Percentiles rank a stretch among this genome's conserved stretches.
phyloP scores from a whole-genome alignment of 1,140 invertebrate species.

The Chymomyza costata region DNA sequence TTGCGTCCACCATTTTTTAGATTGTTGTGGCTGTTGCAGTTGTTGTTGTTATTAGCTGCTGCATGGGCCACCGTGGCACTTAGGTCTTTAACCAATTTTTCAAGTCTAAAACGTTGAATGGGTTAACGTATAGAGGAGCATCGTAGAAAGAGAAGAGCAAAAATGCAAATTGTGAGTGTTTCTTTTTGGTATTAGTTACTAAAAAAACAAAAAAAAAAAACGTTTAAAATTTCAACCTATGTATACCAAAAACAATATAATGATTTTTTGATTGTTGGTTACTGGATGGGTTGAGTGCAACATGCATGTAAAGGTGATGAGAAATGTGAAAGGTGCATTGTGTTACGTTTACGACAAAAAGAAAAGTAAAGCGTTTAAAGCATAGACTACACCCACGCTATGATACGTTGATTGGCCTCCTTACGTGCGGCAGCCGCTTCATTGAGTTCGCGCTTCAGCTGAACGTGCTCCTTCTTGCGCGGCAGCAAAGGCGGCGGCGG shows the following conservation, averaged over 20 bases:
- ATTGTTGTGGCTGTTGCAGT: too few species aligned
- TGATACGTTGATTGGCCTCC: constrained; percentile 76
- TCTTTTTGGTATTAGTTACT: constrained; percentile 40
- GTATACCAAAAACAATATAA: constrained; percentile 1
- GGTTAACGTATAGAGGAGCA: constrained; percentile 7
- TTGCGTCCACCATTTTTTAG: constrained; percentile 19
- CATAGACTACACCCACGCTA: constrained; percentile 76
- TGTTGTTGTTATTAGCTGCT: too few species aligned
- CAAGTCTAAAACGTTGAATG: constrained; percentile 57
- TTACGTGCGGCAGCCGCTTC: constrained; percentile 77
- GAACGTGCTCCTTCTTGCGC: constrained; percentile 54
- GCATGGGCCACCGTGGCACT: constrained; percentile 38
- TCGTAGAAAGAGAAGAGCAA: constrained; percentile 45
- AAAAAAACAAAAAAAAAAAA: background rate
- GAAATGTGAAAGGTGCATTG: constrained; percentile 22
- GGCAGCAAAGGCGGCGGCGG: constrained; percentile 51
- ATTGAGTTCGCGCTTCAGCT: constrained; percentile 76
- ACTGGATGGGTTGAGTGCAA: constrained; percentile 17
- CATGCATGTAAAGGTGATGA: too few species aligned
- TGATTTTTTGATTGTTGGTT: constrained; percentile 8
- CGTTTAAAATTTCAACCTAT: constrained; percentile 1
- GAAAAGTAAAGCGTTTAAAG: constrained; percentile 42
- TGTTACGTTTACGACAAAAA: constrained; percentile 27
- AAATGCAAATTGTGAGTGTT: constrained; percentile 54
- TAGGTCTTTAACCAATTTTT: constrained; percentile 73